phyloP scores from a whole-genome alignment of 2,113 vertebrate genomes.

The Pseudopodoces humilis region DNA sequence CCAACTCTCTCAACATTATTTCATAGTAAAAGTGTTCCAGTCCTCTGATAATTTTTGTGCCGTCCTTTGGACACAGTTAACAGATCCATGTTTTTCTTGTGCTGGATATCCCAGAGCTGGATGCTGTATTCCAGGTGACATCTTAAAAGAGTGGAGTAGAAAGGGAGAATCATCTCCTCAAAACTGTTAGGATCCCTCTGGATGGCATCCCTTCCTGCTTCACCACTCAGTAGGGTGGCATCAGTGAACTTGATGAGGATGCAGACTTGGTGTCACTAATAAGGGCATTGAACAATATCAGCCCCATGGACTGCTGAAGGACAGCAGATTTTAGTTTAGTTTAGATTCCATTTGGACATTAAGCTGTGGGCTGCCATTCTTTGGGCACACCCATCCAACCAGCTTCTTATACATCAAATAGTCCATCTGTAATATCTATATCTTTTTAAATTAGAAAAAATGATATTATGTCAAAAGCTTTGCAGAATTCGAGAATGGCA shows the following conservation, averaged over 20 bases:
- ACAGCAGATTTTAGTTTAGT: background rate
- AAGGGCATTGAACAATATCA: background rate
- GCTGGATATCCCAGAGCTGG: background rate
- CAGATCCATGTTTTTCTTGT: background rate
- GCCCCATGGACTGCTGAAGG: background rate
- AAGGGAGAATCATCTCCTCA: background rate
- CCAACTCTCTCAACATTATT: background rate
- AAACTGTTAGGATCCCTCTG: background rate
- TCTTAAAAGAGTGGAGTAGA: background rate
- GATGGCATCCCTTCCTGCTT: background rate
- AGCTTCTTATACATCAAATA: background rate
- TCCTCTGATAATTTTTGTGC: background rate
- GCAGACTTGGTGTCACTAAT: background rate
- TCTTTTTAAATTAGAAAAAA: background rate
- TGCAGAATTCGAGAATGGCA: background rate
- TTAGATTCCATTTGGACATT: background rate
- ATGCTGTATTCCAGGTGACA: background rate
- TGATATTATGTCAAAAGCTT: background rate
- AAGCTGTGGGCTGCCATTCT: background rate
- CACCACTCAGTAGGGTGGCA: fast-evolving
- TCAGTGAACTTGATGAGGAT: background rate
- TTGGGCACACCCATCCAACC: background rate
- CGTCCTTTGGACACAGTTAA: fast-evolving
- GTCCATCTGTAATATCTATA: background rate
- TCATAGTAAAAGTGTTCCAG: background rate